Percentiles rank a stretch among this genome's conserved stretches.
These are phyloP conservation scores for Chamaea fasciata DNA, from an alignment of 2,113 vertebrate genomes.

Conservation along the genomic window DNA sequence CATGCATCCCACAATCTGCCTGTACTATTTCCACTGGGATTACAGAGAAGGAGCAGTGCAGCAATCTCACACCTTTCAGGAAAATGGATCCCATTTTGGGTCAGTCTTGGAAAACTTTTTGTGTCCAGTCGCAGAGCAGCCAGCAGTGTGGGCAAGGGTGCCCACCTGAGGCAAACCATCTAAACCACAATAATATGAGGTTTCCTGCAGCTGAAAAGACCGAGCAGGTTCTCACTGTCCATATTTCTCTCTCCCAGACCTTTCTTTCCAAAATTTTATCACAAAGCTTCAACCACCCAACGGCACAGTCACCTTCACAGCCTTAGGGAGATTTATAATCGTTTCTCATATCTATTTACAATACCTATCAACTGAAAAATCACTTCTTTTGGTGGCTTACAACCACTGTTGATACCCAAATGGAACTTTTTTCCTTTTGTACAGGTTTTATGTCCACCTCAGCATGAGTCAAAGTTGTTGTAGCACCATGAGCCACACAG, in stretches of 20 bases:
- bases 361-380: background rate
- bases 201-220: background rate
- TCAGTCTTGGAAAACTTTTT: background rate
- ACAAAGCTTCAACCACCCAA: background rate
- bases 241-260: background rate
- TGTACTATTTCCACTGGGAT: background rate
- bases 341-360: background rate
- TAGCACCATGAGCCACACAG: background rate
- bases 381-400: background rate
- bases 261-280: background rate
- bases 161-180: background rate
- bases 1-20: background rate
- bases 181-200: background rate
- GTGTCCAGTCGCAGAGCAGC: background rate
- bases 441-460: background rate
- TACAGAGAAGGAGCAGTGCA: background rate
- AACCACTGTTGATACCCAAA: background rate
- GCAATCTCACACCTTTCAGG: background rate
- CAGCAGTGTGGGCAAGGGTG: background rate
- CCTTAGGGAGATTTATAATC: background rate
- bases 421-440: background rate
- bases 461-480: accelerated
- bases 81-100: background rate
- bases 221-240: background rate
- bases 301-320: background rate